Evolutionary conservation across 2,797 vertebrate genomes (phyloP).

Genomic region (Lepidocolaptes lacrymiger): DNA sequence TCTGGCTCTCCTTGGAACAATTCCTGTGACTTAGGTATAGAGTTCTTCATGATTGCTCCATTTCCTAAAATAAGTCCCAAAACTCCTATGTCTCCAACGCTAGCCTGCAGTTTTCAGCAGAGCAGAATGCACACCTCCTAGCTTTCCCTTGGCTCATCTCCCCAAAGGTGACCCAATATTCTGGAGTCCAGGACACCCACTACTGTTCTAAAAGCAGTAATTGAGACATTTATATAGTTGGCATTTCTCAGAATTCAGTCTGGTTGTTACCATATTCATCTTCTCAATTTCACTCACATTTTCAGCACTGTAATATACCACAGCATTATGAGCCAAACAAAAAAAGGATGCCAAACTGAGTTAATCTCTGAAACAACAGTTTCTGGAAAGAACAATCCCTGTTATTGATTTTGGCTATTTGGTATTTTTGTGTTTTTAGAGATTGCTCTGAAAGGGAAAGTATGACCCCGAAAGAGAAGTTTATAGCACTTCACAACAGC

Average conservation of each 20-base stretch:
- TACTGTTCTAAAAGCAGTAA: not conserved
- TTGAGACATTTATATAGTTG: not conserved
- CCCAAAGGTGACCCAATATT: rapidly evolving
- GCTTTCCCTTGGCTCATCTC: not conserved
- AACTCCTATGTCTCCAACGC: not conserved
- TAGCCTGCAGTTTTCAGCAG: not conserved
- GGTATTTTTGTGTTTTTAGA: constrained; percentile 19
- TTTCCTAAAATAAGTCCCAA: not conserved
- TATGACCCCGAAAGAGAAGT: not conserved
- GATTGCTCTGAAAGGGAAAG: constrained; percentile 14
- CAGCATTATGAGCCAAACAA: not conserved
- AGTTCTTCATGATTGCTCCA: not conserved
- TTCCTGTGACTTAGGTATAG: not conserved
- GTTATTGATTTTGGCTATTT: constrained; percentile 40
- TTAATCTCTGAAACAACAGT: constrained; percentile 24
- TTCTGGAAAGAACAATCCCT: constrained; percentile 37
- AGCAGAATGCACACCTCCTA: not conserved
- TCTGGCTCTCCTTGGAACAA: not conserved
- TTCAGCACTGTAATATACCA: constrained; percentile 19
- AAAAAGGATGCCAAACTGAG: not conserved
- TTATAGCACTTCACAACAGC: not conserved
- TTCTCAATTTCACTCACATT: constrained; percentile 11
- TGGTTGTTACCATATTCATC: not conserved
- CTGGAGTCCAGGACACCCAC: not conserved
- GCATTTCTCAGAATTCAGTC: not conserved